Base-by-base conservation (phyloP, 2,797 vertebrate genomes). In the Helarctos malayanus region DNA sequence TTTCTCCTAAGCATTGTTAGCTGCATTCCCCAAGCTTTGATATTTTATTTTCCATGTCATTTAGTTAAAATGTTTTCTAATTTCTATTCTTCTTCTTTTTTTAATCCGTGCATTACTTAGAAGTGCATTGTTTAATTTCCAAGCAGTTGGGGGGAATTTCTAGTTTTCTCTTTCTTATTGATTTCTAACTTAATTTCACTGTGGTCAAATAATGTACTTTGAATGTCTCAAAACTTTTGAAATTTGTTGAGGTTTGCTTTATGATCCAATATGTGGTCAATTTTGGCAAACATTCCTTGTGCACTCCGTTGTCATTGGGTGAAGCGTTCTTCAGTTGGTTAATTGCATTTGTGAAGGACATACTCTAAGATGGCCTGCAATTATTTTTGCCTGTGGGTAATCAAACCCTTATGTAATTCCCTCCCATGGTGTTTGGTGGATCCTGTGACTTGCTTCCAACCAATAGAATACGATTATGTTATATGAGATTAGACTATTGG, bases 161-260 rank as follows among this genome's bases (percentile, higher is more conserved):
- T 85, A 59, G 13, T 71, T 91, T 94, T 61, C 45, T 90, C 68
- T 61, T 25, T 73, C 0, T 59, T 92, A 89, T 59, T 95, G 45
- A 96, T 89, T 95, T 84, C 71, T 95, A 96, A 90, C 45, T 96
- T 80, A 96, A 87, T 95, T 96, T 97, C 65, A 63, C 27, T 83
- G 69, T 92, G 69, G 57, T 92, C 56, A 90, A 69, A 84, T 16
- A 92, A 92, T 87, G 73, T 79, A 95, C 23, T 96, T 94, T 76
- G 79, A 97, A 69, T 83, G 47, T 35, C 57, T 92, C 41, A 57
- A 90, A 95, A 57, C 7, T 52, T 87, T 83, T 95, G 49, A 87
- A 96, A 89, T 86, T 35, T 85, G 61, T 86, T 80, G 59, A 86
- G 35, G 61, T 92, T 85, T 94, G 15, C 45, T 87, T 80, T 94